Base-by-base conservation (phyloP, 2,888 invertebrate genomes). In the Drosophila falleni region DNA sequence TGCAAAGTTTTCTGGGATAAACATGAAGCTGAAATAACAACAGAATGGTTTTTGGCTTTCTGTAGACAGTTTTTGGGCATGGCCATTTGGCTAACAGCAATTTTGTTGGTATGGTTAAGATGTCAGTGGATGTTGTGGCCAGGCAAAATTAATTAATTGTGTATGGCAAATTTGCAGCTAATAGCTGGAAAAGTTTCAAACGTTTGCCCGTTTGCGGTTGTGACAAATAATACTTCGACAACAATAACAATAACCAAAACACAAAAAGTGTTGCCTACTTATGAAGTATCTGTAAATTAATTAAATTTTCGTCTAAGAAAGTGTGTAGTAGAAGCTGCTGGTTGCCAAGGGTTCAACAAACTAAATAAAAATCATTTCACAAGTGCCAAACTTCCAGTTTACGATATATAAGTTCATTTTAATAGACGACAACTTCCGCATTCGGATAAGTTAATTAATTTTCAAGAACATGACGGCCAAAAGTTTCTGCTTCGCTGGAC, bases 81-180 rank as follows among this genome's bases (percentile, higher is more conserved):
- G 65, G 47, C 63, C 39, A 31, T 73, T 55, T 55, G 72, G 68
- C 51, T 51, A 54, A 70, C 42, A 67, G 67, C 66, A 54, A 70
- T 70, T 64, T 72, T 59, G 47, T 67, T 56, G 78, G 66, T 41
- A 46, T 58, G 80, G 75, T 68, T 81, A 53, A 77, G 70, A 62
- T 65, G 83, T 76, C 70, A 74, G 71, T 59, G 61, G 31, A 15
- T 53, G 51, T 54, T 49, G 63, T 70, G 55, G 80, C 47, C 42
- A 26, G 51, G 53, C 56, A 46, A 85, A 89, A 84, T 81, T 89
- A 84, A 85, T 85, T 89, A 89, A 89, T 89, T 89, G 85, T 84
- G 79, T 84, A 81, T 79, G 79, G 85, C 68, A 81, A 87, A 87
- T 89, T 85, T 84, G 76, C 85, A 85, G 89, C 89, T 87, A 84